These are phyloP conservation scores for Pseudachorutes palmiensis DNA, from an alignment of 1,140 invertebrate genomes.

Conservation along the genomic window DNA sequence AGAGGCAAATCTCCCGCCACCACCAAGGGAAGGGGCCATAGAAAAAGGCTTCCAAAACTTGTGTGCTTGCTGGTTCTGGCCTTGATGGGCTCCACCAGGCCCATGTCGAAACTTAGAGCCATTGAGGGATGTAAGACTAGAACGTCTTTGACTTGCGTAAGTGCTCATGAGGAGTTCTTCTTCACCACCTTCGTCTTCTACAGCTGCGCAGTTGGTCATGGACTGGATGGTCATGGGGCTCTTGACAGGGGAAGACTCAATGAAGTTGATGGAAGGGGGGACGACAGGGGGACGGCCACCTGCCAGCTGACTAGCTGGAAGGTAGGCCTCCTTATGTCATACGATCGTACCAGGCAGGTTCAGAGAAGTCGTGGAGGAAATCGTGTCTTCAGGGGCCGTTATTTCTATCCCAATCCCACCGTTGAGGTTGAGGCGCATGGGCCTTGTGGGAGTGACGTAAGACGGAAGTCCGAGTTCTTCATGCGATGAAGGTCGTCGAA, in stretches of 20 bases:
- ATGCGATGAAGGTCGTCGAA: constrained; percentile 41
- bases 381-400: constrained; percentile 65
- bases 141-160: constrained; percentile 18
- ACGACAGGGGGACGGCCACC: constrained; percentile 15
- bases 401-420: constrained; percentile 80
- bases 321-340: constrained; percentile 51
- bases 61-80: constrained; percentile 14
- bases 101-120: not conserved
- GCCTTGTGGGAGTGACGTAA: constrained; percentile 47
- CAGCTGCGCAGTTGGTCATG: not conserved
- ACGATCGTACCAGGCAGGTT: constrained; percentile 74
- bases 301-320: no score
- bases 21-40: constrained; percentile 23
- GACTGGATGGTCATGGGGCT: not conserved
- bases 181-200: not conserved
- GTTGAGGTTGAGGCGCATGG: constrained; percentile 67
- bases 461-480: constrained; percentile 40
- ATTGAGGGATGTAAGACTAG: constrained; percentile 26
- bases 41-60: constrained; percentile 36
- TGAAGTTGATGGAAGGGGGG: constrained; percentile 3
- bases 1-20: constrained; percentile 1
- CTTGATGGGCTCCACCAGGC: not conserved
- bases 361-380: constrained; percentile 56
- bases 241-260: constrained; percentile 8
- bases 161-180: constrained; percentile 12